A percentile compares a stretch with the other conserved stretches of the same genome.
These are phyloP conservation scores for Dendrophyllia cribrosa DNA, from an alignment of 64 coral and sea anemone genomes.

Conservation along the genomic window DNA sequence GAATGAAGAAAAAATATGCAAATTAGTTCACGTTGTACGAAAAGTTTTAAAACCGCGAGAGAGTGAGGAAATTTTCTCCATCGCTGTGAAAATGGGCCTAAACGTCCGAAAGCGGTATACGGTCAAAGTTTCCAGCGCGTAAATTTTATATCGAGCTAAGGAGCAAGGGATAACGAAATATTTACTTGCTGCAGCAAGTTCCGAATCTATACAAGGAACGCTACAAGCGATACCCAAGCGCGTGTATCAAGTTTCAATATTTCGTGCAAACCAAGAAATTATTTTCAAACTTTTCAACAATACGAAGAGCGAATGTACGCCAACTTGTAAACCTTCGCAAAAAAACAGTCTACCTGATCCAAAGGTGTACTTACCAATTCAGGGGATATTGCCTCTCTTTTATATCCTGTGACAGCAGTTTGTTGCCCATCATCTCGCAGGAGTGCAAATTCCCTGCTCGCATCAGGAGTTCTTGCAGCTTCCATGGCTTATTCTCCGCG, in stretches of 20 bases:
- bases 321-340: not conserved
- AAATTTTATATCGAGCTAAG: not conserved
- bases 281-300: constrained; percentile 44
- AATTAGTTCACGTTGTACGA: constrained; percentile 77
- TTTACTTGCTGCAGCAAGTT: constrained; percentile 6
- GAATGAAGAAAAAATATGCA: constrained; percentile 99
- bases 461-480: constrained; percentile 23
- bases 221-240: not conserved
- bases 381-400: constrained; percentile 31
- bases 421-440: constrained; percentile 56
- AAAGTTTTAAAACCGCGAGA: constrained; percentile 87
- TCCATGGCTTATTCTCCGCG: constrained; percentile 50
- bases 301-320: not conserved
- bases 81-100: constrained; percentile 11
- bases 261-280: constrained; percentile 38
- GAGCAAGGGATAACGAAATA: constrained; percentile 23
- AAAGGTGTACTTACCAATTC: constrained; percentile 48
- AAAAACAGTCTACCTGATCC: not conserved
- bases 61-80: constrained; percentile 54
- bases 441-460: constrained; percentile 64
- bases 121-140: not conserved
- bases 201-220: constrained; percentile 28
- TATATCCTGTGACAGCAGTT: constrained; percentile 42
- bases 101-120: not conserved
- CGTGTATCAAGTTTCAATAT: constrained; percentile 51